Evolutionary conservation across 1,140 invertebrate species (phyloP), one percentile per base, ranked within the genome.

Genomic region (Caerostris darwini): DNA sequence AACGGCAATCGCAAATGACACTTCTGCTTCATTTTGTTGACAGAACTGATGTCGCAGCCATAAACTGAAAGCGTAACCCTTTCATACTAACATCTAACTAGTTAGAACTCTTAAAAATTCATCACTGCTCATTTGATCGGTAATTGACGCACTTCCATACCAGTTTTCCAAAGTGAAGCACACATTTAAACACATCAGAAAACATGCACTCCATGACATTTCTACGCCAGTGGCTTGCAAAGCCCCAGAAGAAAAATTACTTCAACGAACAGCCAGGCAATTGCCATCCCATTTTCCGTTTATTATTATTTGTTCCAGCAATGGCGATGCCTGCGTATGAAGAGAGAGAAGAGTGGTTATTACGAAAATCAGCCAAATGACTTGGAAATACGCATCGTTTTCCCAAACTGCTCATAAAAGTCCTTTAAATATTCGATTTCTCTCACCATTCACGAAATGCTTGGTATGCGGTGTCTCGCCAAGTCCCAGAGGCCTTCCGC

Each of bases 381-480:
- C 83, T 59, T 59, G 54, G 57, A 85, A 85, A 85, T 85, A 19
- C 83, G 17, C 71, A 50, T 34, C 57, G 34, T 59, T 85, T 56
- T 92, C 90, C 90, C 90, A 53, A 67, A 85, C 19, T 56, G 77
- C 57, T 85, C 90, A 17, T 92, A 92, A 92, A 77, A 92, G 90
- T 12, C 19, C 81, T 64, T 92, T 92, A 81, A 92, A 92, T 85
- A 85, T 85, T 83, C 77, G 71, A 59, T 92, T 50, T 53, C 67
- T 81, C 34, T 34, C 17, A 59, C 83, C n/a, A 85, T 83, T 67
- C 57, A 19, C 58, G 58, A 85, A 85, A 58, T 81, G 56, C 50
- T 53, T 91, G 69, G 71, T 50, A 67, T 56, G 34, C 14, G 56
- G 34, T 34, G 53, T 19, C 34, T 14, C 17, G 59, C 87, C 17